These are phyloP conservation scores for Terebella lapidaria DNA, from an alignment of 2,888 invertebrate species.

Conservation along the genomic window DNA sequence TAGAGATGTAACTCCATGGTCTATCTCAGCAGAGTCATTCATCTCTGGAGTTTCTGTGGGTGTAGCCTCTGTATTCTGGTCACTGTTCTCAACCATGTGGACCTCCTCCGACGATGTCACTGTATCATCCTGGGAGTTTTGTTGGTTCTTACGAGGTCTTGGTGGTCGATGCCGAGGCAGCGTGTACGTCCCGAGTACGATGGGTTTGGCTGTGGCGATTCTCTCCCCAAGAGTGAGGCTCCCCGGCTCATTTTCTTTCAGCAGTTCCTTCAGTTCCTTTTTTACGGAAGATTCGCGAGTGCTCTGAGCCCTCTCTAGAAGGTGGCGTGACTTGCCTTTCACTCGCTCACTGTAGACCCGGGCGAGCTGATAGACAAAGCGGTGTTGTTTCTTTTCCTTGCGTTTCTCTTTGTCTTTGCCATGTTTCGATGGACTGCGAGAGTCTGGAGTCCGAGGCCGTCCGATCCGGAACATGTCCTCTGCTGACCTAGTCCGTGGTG, in stretches of 20 bases:
- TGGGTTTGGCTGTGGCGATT: constrained; percentile 60
- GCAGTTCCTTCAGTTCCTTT: constrained; percentile 6
- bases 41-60: not conserved
- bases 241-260: constrained; percentile 66
- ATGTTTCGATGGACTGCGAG: not conserved
- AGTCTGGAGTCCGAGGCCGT: not conserved
- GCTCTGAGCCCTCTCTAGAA: not conserved
- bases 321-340: not conserved
- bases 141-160: too few species aligned
- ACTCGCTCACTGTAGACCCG: constrained; percentile 13
- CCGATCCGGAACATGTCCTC: constrained; percentile 7
- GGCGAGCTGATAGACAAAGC: constrained; percentile 13
- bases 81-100: not conserved
- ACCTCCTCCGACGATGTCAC: not conserved
- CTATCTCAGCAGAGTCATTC: not conserved
- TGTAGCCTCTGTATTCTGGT: not conserved
- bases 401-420: too few species aligned
- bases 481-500: constrained; percentile 9
- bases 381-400: constrained; percentile 9
- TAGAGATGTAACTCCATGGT: not conserved
- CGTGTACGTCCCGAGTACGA: constrained; percentile 17
- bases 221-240: constrained; percentile 79
- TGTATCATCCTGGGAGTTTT: not conserved
- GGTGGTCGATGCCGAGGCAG: constrained; percentile 18
- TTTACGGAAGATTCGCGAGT: not conserved